Percentiles rank a stretch among this genome's conserved stretches.
Conservation (phyloP, 1,140 invertebrate species). For the Amphibalanus amphitrite region DNA sequence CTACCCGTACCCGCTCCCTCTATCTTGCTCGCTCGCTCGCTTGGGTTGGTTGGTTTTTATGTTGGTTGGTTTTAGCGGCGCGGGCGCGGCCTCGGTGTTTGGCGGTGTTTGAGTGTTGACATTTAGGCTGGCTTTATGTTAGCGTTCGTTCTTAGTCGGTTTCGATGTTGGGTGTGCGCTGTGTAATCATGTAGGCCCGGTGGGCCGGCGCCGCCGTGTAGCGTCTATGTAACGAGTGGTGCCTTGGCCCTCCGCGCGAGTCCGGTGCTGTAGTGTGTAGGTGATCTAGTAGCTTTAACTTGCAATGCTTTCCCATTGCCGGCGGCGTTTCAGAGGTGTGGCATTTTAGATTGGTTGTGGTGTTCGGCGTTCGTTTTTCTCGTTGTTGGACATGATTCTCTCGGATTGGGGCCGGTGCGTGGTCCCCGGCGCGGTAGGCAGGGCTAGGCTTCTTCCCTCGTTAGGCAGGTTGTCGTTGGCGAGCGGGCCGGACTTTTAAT, state of each 20-base stretch:
- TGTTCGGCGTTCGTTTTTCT: neutral
- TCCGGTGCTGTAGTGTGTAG: neutral
- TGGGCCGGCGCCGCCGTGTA: neutral
- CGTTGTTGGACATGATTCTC: neutral
- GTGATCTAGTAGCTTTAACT: conserved; percentile 1
- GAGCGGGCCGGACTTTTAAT: neutral
- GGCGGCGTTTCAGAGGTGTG: neutral
- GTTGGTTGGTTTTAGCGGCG: neutral
- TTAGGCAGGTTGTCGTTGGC: neutral
- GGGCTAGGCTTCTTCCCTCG: neutral
- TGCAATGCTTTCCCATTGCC: neutral
- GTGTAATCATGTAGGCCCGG: neutral
- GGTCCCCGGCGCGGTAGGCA: too few species aligned
- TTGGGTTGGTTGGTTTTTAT: neutral
- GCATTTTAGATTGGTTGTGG: conserved; percentile 1
- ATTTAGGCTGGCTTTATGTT: neutral
- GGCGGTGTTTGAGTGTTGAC: neutral
- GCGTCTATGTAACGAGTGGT: neutral
- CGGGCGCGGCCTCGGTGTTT: neutral
- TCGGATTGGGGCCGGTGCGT: neutral
- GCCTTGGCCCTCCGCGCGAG: neutral
- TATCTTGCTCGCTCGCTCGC: neutral
- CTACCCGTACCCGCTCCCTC: neutral
- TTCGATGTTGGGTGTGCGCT: neutral
- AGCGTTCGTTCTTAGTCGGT: neutral